Base-by-base conservation (phyloP, 2,797 vertebrate genomes). In the Limosa lapponica region DNA sequence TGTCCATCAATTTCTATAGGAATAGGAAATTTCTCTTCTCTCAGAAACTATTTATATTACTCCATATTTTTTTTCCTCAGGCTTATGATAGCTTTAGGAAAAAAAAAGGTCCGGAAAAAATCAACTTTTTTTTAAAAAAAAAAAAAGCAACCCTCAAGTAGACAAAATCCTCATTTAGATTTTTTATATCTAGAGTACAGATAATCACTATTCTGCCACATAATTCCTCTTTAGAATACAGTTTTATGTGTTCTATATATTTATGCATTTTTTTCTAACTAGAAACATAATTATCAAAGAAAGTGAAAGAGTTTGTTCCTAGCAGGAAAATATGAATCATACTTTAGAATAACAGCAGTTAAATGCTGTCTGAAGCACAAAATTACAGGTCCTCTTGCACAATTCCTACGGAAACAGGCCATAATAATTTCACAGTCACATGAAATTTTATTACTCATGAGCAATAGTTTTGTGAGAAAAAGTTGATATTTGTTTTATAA, bases 121-220 rank as follows among this genome's bases (percentile, higher is more conserved):
- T 18, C 54, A 3, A n/a, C 6, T 51, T 59, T 58, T 16, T 54
- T 30, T 54, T 3, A 13, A 25, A 44, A 61, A 54, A 73, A 57
- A 6, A 37, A 10, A 48, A 39, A 15, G n/a, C 25, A 4, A 2
- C 1, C 10, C 4, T 20, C 1, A 0, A 52, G 8, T 32, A 69
- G 66, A 75, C 4, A 69, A 57, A 91, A 51, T n/a, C 2, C 3
- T 44, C 2, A 73, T 58, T 87, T 55, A 69, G 12, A 17, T 2
- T 62, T 83, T 66, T 82, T 66, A 13, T 32, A 48, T 43, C 16
- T 36, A 4, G 43, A 58, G 54, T 19, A 85, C 18, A 72, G 24
- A 49, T n/a, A 80, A 66, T 58, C n/a, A 72, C 4, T 71, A 41
- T 79, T 72, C 34, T 73, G 8, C 6, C 28, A 41, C 15, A 34